Conservation (phyloP, 1,140 invertebrate species). For the Brachionus manjavacas region DNA sequence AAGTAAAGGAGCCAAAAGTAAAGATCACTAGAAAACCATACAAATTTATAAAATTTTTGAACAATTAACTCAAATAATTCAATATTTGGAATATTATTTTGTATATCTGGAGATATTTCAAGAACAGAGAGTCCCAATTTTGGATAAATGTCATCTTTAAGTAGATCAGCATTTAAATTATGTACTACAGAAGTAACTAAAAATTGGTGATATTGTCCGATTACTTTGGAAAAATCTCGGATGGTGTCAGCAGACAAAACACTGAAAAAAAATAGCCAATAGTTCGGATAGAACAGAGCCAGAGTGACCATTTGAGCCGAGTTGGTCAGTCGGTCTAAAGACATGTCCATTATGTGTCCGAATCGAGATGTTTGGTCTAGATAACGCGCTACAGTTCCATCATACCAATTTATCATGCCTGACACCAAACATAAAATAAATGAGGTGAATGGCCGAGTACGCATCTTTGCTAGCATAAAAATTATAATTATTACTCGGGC, state of each 20-base stretch:
- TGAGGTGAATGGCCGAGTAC: not conserved
- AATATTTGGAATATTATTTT: not conserved
- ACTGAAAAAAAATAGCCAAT: conserved; percentile 6
- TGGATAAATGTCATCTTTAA: not conserved
- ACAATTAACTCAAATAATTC: not conserved
- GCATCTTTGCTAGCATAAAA: not conserved
- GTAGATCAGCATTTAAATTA: not conserved
- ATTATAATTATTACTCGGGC: not conserved
- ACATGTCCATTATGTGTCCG: not conserved
- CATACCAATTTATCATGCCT: not conserved
- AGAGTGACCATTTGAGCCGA: not conserved
- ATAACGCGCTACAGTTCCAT: not conserved
- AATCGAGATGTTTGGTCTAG: conserved; percentile 4
- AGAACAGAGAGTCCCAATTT: not conserved
- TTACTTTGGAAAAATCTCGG: not conserved
- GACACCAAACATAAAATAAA: not conserved
- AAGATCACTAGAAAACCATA: conserved; percentile 29
- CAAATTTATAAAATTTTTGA: not conserved
- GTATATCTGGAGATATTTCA: not conserved
- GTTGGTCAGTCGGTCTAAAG: not conserved
- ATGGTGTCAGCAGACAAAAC: not conserved
- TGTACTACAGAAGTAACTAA: not conserved
- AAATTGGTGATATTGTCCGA: not conserved
- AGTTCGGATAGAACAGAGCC: not conserved
- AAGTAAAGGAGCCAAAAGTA: conserved; percentile 22